Percentiles rank a stretch among this genome's conserved stretches.
Evolutionary conservation across 2,888 invertebrate species (phyloP).

Genomic region (Tyria jacobaeae): DNA sequence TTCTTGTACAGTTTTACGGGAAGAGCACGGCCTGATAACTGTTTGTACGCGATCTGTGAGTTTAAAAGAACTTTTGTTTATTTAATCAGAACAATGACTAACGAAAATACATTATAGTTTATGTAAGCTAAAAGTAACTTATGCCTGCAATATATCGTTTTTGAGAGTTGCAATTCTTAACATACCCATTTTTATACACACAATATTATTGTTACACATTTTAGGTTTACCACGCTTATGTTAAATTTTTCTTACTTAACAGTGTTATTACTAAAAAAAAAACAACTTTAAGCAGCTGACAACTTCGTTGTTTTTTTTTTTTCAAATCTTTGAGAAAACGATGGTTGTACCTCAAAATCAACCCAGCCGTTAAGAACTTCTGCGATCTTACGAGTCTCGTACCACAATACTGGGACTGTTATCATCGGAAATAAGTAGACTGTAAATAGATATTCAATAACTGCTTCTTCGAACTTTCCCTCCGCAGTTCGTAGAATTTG

Average conservation of each 20-base stretch:
- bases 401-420: constrained; percentile 88
- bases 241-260: too few species aligned
- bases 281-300: too few species aligned
- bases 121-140: too few species aligned
- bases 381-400: constrained; percentile 89
- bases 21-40: constrained; percentile 86
- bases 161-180: background rate
- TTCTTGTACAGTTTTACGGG: constrained; percentile 87
- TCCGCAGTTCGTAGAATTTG: constrained; percentile 87
- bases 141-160: too few species aligned
- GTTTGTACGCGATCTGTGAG: constrained; percentile 86
- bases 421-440: constrained; percentile 90
- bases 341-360: constrained; percentile 87
- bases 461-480: constrained; percentile 91
- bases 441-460: constrained; percentile 91
- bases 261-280: too few species aligned
- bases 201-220: too few species aligned
- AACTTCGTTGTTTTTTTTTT: background rate
- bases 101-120: background rate
- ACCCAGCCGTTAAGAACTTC: constrained; percentile 88
- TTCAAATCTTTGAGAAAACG: background rate
- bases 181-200: too few species aligned
- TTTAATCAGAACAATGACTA: background rate
- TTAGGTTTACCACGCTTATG: too few species aligned
- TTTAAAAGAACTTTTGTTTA: background rate